phyloP scores from a whole-genome alignment of 92 coral and sea anemone species.

The Pocillopora grandis region DNA sequence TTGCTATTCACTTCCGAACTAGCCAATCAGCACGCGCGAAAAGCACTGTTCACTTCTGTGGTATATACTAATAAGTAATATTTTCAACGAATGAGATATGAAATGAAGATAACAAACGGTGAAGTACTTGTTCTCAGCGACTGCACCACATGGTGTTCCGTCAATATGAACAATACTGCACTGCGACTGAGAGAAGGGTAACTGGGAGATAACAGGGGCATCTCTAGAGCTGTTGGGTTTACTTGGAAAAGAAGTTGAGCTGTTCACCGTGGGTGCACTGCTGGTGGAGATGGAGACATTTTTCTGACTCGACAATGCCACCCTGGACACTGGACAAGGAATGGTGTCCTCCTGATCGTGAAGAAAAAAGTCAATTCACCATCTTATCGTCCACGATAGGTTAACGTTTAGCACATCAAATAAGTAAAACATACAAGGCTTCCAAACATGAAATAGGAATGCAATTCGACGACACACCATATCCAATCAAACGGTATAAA shows the following conservation, averaged over 20 bases:
- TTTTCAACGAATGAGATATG: no score
- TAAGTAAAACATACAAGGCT: no score
- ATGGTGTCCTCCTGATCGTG: background rate
- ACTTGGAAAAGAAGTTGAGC: background rate
- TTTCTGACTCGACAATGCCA: background rate
- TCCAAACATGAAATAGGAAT: no score
- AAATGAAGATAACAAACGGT: no score
- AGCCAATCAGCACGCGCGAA: no score
- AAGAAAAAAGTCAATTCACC: background rate
- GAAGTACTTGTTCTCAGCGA: slow-evolving; percentile 63
- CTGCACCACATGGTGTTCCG: slow-evolving; percentile 72
- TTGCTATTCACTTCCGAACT: no score
- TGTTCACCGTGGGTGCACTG: background rate
- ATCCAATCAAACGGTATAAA: no score
- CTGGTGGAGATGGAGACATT: background rate
- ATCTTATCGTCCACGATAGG: no score
- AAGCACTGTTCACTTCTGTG: no score
- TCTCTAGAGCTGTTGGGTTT: slow-evolving; percentile 12
- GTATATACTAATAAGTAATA: no score
- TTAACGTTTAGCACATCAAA: no score
- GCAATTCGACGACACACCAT: no score
- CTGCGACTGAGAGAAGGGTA: slow-evolving; percentile 49
- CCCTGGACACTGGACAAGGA: background rate
- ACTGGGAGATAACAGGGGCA: slow-evolving; percentile 33
- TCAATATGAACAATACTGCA: slow-evolving; percentile 79